Conservation (phyloP, 2,797 vertebrate species). For the Falco cherrug region DNA sequence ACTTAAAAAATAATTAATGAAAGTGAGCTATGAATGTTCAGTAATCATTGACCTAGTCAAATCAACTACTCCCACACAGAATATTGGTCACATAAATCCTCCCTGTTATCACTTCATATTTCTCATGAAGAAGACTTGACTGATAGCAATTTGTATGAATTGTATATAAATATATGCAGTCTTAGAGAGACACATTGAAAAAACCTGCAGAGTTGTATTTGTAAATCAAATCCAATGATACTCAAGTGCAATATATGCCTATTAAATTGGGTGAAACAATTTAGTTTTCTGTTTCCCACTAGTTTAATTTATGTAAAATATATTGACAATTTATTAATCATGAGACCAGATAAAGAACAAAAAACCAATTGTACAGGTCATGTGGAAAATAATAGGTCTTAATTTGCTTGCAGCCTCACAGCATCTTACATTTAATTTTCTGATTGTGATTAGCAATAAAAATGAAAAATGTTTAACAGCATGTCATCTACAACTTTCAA, state of each 20-base stretch:
- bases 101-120: background rate
- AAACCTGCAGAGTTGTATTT: background rate
- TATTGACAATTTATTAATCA: background rate
- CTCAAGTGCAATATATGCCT: rapidly evolving
- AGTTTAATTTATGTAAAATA: background rate
- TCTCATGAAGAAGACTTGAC: background rate
- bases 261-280: background rate
- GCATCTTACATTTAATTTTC: background rate
- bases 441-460: background rate
- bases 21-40: background rate
- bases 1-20: background rate
- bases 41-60: background rate
- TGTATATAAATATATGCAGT: background rate
- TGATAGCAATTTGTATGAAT: background rate
- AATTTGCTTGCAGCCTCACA: background rate
- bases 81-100: background rate
- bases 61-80: background rate
- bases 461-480: background rate
- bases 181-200: background rate
- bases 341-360: background rate
- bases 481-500: background rate
- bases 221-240: background rate
- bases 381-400: background rate
- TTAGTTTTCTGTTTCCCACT: background rate
- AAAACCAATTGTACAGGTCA: background rate